Evolutionary conservation across 2,888 invertebrate species (phyloP).

Genomic region (Allacma fusca): DNA sequence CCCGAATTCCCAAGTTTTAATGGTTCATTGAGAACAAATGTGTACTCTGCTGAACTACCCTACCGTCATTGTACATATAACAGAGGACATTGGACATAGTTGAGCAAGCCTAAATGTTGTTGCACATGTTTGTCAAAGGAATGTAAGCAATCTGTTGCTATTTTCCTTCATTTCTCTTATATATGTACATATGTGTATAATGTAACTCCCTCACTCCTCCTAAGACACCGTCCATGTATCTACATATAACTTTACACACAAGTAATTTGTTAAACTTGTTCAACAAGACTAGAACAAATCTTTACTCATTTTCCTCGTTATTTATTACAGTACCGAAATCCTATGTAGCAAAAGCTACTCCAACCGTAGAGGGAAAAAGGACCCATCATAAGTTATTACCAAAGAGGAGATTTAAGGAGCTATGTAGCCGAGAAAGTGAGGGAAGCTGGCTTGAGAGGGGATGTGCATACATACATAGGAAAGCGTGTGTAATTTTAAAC

Average conservation of each 20-base stretch:
- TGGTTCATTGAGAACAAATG: conserved; percentile 24
- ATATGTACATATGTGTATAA: too few relatives aligned
- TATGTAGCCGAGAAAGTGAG: neutral
- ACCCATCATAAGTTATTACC: neutral
- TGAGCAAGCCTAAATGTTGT: conserved; percentile 12
- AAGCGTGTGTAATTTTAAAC: conserved; percentile 32
- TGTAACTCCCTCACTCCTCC: neutral
- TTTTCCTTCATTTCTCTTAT: neutral
- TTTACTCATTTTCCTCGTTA: conserved; percentile 13
- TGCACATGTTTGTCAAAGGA: conserved; percentile 22
- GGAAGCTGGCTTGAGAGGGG: too few relatives aligned
- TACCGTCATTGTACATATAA: too few relatives aligned
- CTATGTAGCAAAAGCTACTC: neutral
- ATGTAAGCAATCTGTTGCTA: conserved; percentile 18
- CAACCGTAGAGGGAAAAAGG: neutral
- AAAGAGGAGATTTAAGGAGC: neutral
- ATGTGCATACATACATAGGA: conserved; percentile 6
- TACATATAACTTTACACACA: neutral
- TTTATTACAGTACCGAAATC: neutral
- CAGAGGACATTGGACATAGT: too few relatives aligned
- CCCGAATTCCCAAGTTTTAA: neutral
- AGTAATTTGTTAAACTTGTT: conserved; percentile 22
- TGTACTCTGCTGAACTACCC: conserved; percentile 13
- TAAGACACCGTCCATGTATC: too few relatives aligned
- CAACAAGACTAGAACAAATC: conserved; percentile 12